These are phyloP conservation scores for Aratinga solstitialis DNA, from an alignment of 2,797 vertebrate genomes.

Conservation along the genomic window DNA sequence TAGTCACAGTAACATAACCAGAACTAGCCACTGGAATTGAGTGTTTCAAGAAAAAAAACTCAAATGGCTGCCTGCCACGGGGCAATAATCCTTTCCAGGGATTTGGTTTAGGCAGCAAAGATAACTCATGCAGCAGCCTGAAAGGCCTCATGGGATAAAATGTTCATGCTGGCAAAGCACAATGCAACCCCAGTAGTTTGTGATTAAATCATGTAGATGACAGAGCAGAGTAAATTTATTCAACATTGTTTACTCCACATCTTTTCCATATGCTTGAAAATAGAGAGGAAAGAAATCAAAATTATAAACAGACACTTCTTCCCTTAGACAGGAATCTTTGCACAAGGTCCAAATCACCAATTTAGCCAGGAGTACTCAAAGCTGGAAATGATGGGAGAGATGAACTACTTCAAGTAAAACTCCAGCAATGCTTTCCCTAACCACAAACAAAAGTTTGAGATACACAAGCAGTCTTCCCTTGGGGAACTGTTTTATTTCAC, in stretches of 20 bases:
- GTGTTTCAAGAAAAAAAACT: neutral
- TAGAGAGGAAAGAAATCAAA: conserved; percentile 5
- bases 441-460: neutral
- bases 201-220: conserved; percentile 7
- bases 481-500: neutral
- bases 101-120: neutral
- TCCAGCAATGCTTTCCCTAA: neutral
- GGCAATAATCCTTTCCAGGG: neutral
- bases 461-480: neutral
- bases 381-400: neutral
- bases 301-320: conserved; percentile 30
- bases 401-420: neutral
- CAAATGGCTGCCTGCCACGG: neutral
- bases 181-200: neutral
- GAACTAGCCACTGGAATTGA: neutral
- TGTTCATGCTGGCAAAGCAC: neutral
- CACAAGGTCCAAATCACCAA: neutral
- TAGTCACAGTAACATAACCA: neutral
- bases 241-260: neutral
- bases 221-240: neutral
- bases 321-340: neutral
- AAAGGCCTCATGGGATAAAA: conserved; percentile 3
- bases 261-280: conserved; percentile 20
- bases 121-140: neutral
- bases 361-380: neutral